phyloP scores from a whole-genome alignment of 2,888 invertebrate species.

The Icerya purchasi region DNA sequence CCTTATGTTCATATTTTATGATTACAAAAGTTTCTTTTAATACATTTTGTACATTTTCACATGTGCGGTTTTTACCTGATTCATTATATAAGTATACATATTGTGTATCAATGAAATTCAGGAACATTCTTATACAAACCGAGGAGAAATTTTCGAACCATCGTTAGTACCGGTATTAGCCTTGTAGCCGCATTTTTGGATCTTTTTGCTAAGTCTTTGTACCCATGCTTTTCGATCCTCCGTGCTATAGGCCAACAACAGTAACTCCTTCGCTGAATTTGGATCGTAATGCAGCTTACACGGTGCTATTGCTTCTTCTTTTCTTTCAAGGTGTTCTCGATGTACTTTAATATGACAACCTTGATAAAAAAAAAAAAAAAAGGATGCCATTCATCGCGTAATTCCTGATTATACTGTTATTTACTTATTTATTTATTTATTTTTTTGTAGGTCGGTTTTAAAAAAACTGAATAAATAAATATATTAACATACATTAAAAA shows the following conservation, averaged over 20 bases:
- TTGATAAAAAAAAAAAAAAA: too few relatives aligned
- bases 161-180: conserved; percentile 44
- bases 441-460: background rate
- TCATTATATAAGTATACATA: too few relatives aligned
- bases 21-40: too few relatives aligned
- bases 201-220: conserved; percentile 66
- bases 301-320: conserved; percentile 64
- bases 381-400: conserved; percentile 12
- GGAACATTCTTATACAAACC: too few relatives aligned
- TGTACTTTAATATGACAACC: conserved; percentile 95
- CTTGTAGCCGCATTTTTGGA: conserved; percentile 81
- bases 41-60: too few relatives aligned
- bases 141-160: conserved; percentile 50
- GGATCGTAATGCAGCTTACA: conserved; percentile 94
- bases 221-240: conserved; percentile 91
- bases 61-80: too few relatives aligned
- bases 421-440: too few relatives aligned
- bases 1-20: too few relatives aligned
- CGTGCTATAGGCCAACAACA: conserved; percentile 62
- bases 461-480: too few relatives aligned
- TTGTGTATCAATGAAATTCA: too few relatives aligned
- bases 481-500: too few relatives aligned
- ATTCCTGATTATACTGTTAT: background rate
- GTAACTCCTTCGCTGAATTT: conserved; percentile 75
- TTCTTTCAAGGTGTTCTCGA: conserved; percentile 78